Evolutionary conservation across 37 sponge, comb jelly and placozoan genomes (phyloP).

Genomic region (Haliclona indistincta): DNA sequence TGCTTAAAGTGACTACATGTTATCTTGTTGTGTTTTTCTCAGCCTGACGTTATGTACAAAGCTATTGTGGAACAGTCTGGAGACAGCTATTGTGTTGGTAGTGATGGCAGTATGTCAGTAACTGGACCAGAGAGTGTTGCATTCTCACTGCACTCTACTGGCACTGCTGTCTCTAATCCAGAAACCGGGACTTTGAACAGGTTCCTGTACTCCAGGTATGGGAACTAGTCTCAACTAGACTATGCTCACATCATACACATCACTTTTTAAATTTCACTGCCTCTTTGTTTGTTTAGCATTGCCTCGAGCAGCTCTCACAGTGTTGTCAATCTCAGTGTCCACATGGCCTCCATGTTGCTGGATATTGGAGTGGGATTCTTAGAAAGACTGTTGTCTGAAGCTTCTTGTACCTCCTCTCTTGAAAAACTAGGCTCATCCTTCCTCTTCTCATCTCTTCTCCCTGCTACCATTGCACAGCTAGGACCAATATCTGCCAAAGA

Average conservation of each 20-base stretch:
- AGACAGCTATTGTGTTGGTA: conserved; percentile 38
- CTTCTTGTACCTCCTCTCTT: conserved; percentile 17
- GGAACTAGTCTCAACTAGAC: background rate
- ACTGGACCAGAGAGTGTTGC: conserved; percentile 48
- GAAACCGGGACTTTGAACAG: conserved; percentile 49
- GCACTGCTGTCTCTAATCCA: conserved; percentile 27
- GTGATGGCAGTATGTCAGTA: conserved; percentile 42
- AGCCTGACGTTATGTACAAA: conserved; percentile 68
- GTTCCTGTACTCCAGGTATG: conserved; percentile 69
- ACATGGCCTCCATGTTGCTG: conserved; percentile 60
- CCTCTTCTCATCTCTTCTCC: conserved; percentile 79
- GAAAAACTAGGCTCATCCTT: conserved; percentile 65
- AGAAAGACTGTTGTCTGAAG: conserved; percentile 20
- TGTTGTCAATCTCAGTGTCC: conserved; percentile 65
- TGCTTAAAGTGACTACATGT: too few species aligned
- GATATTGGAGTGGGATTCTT: conserved; percentile 58
- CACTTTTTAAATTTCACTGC: background rate
- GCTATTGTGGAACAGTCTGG: conserved; percentile 49
- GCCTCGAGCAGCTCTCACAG: conserved; percentile 29
- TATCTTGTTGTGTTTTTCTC: background rate
- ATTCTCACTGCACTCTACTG: conserved; percentile 58
- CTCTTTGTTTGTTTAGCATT: background rate
- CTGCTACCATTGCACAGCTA: conserved; percentile 77
- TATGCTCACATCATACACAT: background rate
- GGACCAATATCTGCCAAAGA: conserved; percentile 74